Evolutionary conservation across 2,113 vertebrate species (phyloP).

Genomic region (Neolamprologus cancellatus): DNA sequence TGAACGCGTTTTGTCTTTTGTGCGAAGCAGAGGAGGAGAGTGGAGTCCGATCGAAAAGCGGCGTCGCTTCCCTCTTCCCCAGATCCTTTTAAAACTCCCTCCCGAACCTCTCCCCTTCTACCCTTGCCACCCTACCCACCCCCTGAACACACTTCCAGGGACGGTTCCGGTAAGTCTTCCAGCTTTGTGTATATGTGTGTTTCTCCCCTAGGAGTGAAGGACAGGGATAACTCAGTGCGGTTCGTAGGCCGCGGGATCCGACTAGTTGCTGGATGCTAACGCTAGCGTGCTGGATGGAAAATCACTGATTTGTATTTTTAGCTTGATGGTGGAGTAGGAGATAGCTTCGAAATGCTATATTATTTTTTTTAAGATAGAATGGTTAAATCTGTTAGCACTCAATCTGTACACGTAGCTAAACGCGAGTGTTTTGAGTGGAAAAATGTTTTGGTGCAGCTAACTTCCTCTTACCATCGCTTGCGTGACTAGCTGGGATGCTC

Average conservation of each 20-base stretch:
- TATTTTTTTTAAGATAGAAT: accelerated
- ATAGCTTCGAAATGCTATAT: background rate
- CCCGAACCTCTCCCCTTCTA: conserved; percentile 76
- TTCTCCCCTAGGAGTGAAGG: conserved; percentile 30
- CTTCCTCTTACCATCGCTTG: conserved; percentile 4
- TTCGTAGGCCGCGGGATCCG: conserved; percentile 60
- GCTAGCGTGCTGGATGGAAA: conserved; percentile 35
- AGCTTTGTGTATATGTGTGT: background rate
- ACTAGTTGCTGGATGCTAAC: conserved; percentile 45
- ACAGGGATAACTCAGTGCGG: conserved; percentile 30
- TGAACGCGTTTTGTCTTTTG: conserved; percentile 66
- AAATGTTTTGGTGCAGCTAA: background rate
- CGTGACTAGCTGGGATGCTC: conserved; percentile 30
- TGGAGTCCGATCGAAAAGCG: conserved; percentile 68
- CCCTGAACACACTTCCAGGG: conserved; percentile 55
- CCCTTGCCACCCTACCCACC: conserved; percentile 72
- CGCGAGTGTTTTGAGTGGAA: background rate
- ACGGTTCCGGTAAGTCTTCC: conserved; percentile 58
- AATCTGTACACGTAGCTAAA: background rate
- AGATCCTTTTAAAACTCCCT: conserved; percentile 73
- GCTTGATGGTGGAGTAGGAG: background rate
- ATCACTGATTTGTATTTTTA: background rate
- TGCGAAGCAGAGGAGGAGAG: conserved; percentile 69
- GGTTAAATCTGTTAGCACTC: accelerated
- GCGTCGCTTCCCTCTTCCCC: conserved; percentile 75